These are phyloP conservation scores for Anodontia alba DNA, from an alignment of 2,888 invertebrate species.

Conservation along the genomic window DNA sequence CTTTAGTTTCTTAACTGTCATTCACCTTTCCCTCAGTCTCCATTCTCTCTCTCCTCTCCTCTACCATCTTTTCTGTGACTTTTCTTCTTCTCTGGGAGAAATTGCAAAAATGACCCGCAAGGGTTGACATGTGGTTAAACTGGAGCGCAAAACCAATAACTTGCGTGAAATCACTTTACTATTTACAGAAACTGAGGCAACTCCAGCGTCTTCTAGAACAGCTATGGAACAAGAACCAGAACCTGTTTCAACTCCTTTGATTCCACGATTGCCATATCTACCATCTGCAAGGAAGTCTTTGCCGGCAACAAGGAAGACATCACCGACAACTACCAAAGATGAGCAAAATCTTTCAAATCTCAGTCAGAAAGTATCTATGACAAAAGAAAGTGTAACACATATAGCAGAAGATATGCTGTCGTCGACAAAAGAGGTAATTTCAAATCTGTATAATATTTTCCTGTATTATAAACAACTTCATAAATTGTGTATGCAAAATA, in stretches of 20 bases:
- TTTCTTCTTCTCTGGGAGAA: too few relatives aligned
- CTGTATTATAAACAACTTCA: too few relatives aligned
- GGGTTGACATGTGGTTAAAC: too few relatives aligned
- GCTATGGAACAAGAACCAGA: not conserved
- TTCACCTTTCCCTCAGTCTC: too few relatives aligned
- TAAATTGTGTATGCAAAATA: too few relatives aligned
- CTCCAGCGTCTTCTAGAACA: not conserved
- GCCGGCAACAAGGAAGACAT: conserved; percentile 13
- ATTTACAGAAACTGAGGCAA: not conserved
- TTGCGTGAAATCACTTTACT: not conserved
- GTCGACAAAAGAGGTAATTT: conserved; percentile 73
- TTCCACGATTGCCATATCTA: not conserved
- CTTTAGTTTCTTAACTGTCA: too few relatives aligned
- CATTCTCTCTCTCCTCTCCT: too few relatives aligned
- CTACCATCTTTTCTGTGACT: too few relatives aligned
- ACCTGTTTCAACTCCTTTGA: not conserved
- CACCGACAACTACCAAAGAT: conserved; percentile 42
- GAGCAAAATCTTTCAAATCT: conserved; percentile 66
- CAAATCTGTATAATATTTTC: too few relatives aligned
- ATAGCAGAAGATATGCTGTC: conserved; percentile 73
- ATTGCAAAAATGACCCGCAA: too few relatives aligned
- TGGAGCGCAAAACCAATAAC: too few relatives aligned
- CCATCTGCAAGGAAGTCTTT: conserved; percentile 19
- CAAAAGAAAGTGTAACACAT: conserved; percentile 67
- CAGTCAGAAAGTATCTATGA: conserved; percentile 69